Base-by-base conservation (phyloP, 2,113 vertebrate species). In the Sclerurus mexicanus region DNA sequence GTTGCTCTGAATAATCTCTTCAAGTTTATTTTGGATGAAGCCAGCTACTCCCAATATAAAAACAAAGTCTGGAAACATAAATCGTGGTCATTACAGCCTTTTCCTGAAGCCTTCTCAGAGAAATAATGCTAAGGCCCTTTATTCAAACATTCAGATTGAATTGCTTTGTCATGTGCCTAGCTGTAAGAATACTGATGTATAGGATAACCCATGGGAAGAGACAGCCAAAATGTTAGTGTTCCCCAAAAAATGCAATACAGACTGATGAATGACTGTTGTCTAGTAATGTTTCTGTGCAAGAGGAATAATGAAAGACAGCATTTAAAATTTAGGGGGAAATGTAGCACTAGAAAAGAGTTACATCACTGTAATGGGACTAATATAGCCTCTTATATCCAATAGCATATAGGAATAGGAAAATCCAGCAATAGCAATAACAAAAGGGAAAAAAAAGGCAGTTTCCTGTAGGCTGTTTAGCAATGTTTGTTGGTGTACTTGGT, bases 91-190 rank as follows among this genome's bases (percentile, higher is more conserved):
- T 53, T 89, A 59, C 40, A 82, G 37, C 46, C 2, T 77, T 90
- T 93, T 97, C 92, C 89, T 95, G 87, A 87, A 80, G 69, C 16
- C 31, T 78, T 93, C 83, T 93, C 42, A 59, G 49, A 79, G 92
- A 90, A 95, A 47, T 49, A 84, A 68, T n/a, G 90, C 35, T 74
- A 55, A 87, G 37, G 64, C 53, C 62, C 27, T 85, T 67, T 68
- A 86, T 69, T 89, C 37, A 80, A 82, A 85, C 62, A 40, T 64
- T 73, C n/a, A 89, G 47, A 77, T 78, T 93, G 69, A 62, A n/a
- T 10, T 86, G 35, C 37, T 84, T 85, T 91, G 63, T 90, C 76
- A 23, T 85, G 52, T 42, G 24, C 50, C 28, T 37, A 64, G 35
- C 58, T 87, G 37, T 92, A 68, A 64, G 78, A 96, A 94, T 78